These are phyloP conservation scores for Halcyon chelicuti DNA, from an alignment of 2,797 vertebrate species.

Conservation along the genomic window DNA sequence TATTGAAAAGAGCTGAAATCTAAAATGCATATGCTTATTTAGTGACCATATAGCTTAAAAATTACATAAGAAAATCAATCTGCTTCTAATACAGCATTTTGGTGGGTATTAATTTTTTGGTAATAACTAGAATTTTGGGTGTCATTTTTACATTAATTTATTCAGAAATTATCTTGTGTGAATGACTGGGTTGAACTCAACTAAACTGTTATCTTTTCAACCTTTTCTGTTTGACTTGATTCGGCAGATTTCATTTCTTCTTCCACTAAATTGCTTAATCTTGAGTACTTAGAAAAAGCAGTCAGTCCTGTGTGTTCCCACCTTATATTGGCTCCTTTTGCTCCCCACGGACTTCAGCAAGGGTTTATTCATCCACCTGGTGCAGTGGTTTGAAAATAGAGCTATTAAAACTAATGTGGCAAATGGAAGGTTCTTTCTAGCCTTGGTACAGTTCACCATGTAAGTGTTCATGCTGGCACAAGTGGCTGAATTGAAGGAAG, in stretches of 20 bases:
- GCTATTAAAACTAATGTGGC: not conserved
- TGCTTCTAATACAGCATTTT: not conserved
- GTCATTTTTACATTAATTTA: not conserved
- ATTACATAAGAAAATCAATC: not conserved
- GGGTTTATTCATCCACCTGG: not conserved
- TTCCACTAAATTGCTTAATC: not conserved
- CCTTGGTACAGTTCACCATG: not conserved
- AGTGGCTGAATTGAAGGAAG: not conserved
- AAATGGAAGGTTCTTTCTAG: constrained; percentile 16
- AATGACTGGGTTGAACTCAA: not conserved
- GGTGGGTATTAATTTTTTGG: not conserved
- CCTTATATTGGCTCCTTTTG: not conserved
- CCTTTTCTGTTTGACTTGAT: not conserved
- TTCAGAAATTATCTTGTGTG: not conserved
- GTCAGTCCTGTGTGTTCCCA: not conserved
- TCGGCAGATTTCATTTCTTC: not conserved
- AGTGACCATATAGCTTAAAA: not conserved
- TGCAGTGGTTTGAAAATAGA: not conserved
- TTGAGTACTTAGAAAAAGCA: not conserved
- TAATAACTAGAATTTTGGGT: not conserved
- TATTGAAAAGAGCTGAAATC: not conserved
- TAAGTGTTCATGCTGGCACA: not conserved
- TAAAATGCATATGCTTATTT: not conserved
- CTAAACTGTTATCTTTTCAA: not conserved
- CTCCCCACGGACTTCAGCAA: not conserved